Base-by-base conservation (phyloP, 1,140 invertebrate genomes). In the Periplaneta americana region DNA sequence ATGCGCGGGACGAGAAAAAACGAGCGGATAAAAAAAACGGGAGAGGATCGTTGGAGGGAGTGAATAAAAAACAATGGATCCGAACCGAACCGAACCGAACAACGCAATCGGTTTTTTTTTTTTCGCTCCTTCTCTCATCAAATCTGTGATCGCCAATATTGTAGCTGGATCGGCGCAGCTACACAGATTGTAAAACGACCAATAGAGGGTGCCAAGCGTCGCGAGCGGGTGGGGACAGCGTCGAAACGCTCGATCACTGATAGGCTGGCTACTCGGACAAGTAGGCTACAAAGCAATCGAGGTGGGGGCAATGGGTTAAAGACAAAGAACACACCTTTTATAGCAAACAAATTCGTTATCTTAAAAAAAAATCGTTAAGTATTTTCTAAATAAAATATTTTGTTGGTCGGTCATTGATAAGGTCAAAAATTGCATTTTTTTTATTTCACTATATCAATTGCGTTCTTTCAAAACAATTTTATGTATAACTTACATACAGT, bases 81-180 rank as follows among this genome's bases (percentile, higher is more conserved):
- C n/a, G n/a, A n/a, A 36, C 13, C 77, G 2, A 34, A 13, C 48
- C 33, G 28, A 32, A 32, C 36, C n/a, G 77, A 78, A 36, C 77
- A 34, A 15, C 17, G 35, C 11, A 9, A 48, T 36, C 77, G 77
- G 77, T 48, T 37, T 36, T 78, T 78, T 78, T 34, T 78, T 13
- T 78, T n/a, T 66, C 48, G n/a, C n/a, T 37, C 77, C 33, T 34
- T 78, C 39, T 37, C 39, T 78, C 77, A 78, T 78, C 77, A 78
- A 78, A 78, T 78, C 77, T 33, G 77, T 48, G 77, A 78, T 78
- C 77, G 77, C 77, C 77, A 78, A 78, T 78, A 78, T 28, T 48
- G 77, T 22, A 66, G 35, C 36, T 32, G 77, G 22, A 37, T 78
- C 77, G 77, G 77, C 77, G 77, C 77, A 39, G 35, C 18, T n/a